Evolutionary conservation across 1,140 invertebrate genomes (phyloP), one percentile per base, ranked within the genome.

Genomic region (Oppia nitens): DNA sequence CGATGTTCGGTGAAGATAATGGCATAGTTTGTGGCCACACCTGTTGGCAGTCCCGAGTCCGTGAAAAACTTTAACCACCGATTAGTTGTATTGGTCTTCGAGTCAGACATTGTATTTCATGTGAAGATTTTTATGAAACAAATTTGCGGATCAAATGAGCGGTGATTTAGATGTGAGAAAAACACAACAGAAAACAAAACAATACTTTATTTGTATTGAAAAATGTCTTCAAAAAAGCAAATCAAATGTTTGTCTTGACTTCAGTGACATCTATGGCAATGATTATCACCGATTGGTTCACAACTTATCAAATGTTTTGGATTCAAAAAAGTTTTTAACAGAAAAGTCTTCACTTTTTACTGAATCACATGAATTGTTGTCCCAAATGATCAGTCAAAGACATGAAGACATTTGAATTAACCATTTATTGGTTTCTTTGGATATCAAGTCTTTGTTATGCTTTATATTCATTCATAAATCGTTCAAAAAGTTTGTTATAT

Each of bases 1-100:
- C 85, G 75, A 69, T 89, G 85, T 64, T 87, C 83, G 2, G 78
- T 79, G 68, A 89, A 88, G n/a, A 79, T 81, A 26, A 85, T 73
- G 0, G 86, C 85, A 73, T 89, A 89, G 48, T 81, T 81, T 1
- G 81, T 82, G 17, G 82, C 78, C 53, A 81, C 79, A 32, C 79
- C 78, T 2, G 79, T 73, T 3, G 83, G 84, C 60, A 89, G 82
- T 3, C 84, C 83, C 59, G 84, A 81, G 52, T 81, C 78, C 11
- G 76, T 78, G 72, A 89, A 88, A 69, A 88, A 89, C 59, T 79
- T 81, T 3, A 83, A 76, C 83, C 84, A 86, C 64, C 63, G 54
- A 53, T 64, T 25, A 3, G 57, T 55, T 49, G 52, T 25, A 26
- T 25, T 50, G 4, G n/a, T n/a, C n/a, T n/a, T n/a, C n/a, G n/a